Conservation (phyloP, 2,888 invertebrate species). For the Chrysolina haemoptera region DNA sequence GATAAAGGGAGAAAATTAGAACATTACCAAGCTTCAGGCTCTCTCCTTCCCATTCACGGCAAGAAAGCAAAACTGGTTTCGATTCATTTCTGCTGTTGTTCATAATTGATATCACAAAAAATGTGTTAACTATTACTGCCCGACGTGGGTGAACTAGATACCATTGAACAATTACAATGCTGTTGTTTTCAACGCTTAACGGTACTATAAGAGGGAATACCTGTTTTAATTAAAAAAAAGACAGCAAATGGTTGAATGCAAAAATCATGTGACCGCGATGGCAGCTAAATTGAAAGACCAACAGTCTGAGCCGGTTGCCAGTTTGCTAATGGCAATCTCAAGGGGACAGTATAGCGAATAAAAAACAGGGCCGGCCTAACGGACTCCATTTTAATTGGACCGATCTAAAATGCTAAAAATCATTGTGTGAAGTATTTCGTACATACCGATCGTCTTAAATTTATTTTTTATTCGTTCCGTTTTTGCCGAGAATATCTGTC, state of each 20-base stretch:
- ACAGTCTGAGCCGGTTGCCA: slow-evolving; percentile 42
- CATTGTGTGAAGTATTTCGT: slow-evolving; percentile 36
- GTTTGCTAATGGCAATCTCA: slow-evolving; percentile 48
- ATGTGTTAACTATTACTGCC: slow-evolving; percentile 40
- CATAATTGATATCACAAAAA: slow-evolving; percentile 32
- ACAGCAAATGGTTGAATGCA: slow-evolving; percentile 57
- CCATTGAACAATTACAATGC: slow-evolving; percentile 59
- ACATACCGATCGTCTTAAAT: slow-evolving; percentile 29
- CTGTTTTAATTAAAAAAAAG: slow-evolving; percentile 60
- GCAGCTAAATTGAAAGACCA: slow-evolving; percentile 47
- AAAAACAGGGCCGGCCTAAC: slow-evolving; percentile 50
- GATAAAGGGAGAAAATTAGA: background rate
- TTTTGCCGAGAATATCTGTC: slow-evolving; percentile 20
- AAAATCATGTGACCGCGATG: slow-evolving; percentile 58
- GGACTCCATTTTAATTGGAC: slow-evolving; percentile 43
- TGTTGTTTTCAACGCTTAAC: slow-evolving; percentile 59
- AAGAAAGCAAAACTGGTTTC: slow-evolving; percentile 27
- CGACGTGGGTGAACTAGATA: slow-evolving; percentile 62
- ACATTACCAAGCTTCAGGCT: slow-evolving; percentile 2
- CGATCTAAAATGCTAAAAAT: slow-evolving; percentile 40
- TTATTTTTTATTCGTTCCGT: slow-evolving; percentile 26
- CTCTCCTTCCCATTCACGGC: slow-evolving; percentile 4
- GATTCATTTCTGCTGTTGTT: slow-evolving; percentile 27
- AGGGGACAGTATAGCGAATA: slow-evolving; percentile 49
- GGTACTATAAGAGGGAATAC: slow-evolving; percentile 59